Base-by-base conservation (phyloP, 2,797 vertebrate genomes). In the Atherinosoma microstoma region DNA sequence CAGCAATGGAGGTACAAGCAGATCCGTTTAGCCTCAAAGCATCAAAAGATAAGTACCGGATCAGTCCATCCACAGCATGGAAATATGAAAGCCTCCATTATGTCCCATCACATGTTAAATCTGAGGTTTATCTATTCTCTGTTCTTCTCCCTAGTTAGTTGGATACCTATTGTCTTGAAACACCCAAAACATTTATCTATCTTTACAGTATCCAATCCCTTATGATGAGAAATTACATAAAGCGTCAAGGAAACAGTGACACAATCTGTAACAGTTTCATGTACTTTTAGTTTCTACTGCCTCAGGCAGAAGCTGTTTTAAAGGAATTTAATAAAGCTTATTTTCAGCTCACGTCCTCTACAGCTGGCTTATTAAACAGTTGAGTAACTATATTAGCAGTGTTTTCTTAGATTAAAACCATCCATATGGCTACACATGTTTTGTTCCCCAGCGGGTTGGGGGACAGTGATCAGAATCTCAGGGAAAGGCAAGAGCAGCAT, bases 281-380 rank as follows among this genome's bases (percentile, higher is more conserved):
- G 73, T 58, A 65, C 76, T 83, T 85, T 58, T 35, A 53, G 42
- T 70, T 77, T 34, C 13, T 18, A 20, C 38, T 6, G 82, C 87
- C 77, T 87, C 49, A 5, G 84, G 82, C 76, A 62, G 40, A 64
- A 77, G 35, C 63, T 64, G 54, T 64, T 78, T 73, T 40, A 38
- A 83, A 76, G 35, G 59, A 78, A 85, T 79, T 83, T 86, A 88
- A 89, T 87, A 83, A 81, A 79, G 66, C 79, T 85, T 81, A 69
- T 79, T 86, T 88, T 87, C 79, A 82, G 62, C 80, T 79, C 79
- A 85, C 13, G 60, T 87, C 78, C 82, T 78, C 81, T 78, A 70
- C 91, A 92, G 87, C 84, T 91, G 91, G 77, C 84, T 80, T 87
- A 85, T 89, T 86, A 82, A 85, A 88, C 81, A 88, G 79, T 20